Base-by-base conservation (phyloP, 2,888 invertebrate genomes). In the Piscicola geometra region DNA sequence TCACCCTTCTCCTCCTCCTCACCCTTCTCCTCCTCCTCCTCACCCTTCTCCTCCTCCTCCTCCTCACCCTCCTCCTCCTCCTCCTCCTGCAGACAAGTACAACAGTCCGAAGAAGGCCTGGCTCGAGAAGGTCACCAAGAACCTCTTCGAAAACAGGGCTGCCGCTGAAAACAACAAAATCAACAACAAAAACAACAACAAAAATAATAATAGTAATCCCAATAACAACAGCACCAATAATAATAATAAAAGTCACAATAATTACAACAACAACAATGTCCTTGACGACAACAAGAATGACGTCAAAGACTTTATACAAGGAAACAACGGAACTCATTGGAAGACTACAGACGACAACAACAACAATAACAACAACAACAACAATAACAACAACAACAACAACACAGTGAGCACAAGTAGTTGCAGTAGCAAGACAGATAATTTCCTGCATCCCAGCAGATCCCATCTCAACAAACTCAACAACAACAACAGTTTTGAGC, bases 41-140 rank as follows among this genome's bases (percentile, higher is more conserved):
- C n/a, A n/a, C n/a, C n/a, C n/a, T n/a, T n/a, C n/a, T n/a, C n/a
- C n/a, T n/a, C n/a, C n/a, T n/a, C n/a, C n/a, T n/a, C n/a, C n/a
- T n/a, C n/a, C n/a, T n/a, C n/a, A n/a, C n/a, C n/a, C n/a, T n/a
- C n/a, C n/a, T n/a, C n/a, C n/a, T n/a, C n/a, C n/a, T n/a, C n/a
- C n/a, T n/a, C 9, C 3, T 30, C 30, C 15, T n/a, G 15, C 35
- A 67, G 67, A 67, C 67, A 67, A 67, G 30, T 32, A 32, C 28
- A 67, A 67, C 33, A 67, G 67, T n/a, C 67, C 67, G 5, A 67
- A 67, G n/a, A 67, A 67, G 28, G 67, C 28, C 30, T 67, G 67
- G 67, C 36, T 73, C 12, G 73, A 73, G 36, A 73, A 73, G 36
- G 73, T 73, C 2, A 73, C 73, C 0, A 73, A 73, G 35, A 73